Percentiles rank a stretch among this genome's conserved stretches.
phyloP scores from a whole-genome alignment of 2,888 invertebrate genomes.

The Acanthococcus lagerstroemiae region DNA sequence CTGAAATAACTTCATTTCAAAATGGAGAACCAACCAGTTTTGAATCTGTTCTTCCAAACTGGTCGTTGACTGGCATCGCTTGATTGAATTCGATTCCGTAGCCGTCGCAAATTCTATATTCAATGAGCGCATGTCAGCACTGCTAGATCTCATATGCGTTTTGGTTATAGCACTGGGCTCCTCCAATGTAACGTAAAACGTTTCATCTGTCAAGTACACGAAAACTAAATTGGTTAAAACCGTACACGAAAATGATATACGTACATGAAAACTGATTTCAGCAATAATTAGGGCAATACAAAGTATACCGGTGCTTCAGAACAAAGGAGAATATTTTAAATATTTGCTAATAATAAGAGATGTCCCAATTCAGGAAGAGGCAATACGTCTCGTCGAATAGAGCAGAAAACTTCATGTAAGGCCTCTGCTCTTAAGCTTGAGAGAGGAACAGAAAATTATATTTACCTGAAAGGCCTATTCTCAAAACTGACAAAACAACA shows the following conservation, averaged over 20 bases:
- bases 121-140: slow-evolving; percentile 48
- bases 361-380: too few species aligned
- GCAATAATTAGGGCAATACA: too few species aligned
- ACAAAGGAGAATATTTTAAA: too few species aligned
- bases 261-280: too few species aligned
- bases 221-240: slow-evolving; percentile 21
- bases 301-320: too few species aligned
- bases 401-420: too few species aligned
- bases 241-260: neutral
- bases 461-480: too few species aligned
- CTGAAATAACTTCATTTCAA: neutral
- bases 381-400: too few species aligned
- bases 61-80: slow-evolving; percentile 20
- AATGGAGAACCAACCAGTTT: slow-evolving; percentile 6
- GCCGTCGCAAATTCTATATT: slow-evolving; percentile 8
- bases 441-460: too few species aligned
- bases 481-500: too few species aligned
- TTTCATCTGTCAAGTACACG: slow-evolving; percentile 47
- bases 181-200: slow-evolving; percentile 56
- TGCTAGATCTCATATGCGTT: slow-evolving; percentile 49
- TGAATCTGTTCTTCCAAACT: slow-evolving; percentile 25
- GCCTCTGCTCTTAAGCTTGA: too few species aligned
- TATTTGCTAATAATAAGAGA: too few species aligned
- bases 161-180: slow-evolving; percentile 39
- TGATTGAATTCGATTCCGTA: slow-evolving; percentile 6